Conservation (phyloP, 2,797 vertebrate genomes). For the Echiichthys vipera region DNA sequence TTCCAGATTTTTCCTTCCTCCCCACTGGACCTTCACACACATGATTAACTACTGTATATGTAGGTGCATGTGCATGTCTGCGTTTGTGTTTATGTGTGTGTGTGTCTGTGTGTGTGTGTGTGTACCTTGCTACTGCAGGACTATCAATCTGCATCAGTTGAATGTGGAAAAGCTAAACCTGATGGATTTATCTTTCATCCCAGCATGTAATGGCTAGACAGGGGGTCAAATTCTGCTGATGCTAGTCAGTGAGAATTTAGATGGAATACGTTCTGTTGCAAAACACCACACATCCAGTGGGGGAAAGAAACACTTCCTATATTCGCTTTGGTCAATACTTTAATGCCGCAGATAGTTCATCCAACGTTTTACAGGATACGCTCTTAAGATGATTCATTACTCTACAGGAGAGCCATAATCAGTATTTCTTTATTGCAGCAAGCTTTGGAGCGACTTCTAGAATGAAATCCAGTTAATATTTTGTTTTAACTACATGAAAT, state of each 20-base stretch:
- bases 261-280: slow-evolving; percentile 24
- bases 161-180: slow-evolving; percentile 63
- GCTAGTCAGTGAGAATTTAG: slow-evolving; percentile 21
- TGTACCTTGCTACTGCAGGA: slow-evolving; percentile 36
- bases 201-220: slow-evolving; percentile 29
- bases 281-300: slow-evolving; percentile 42
- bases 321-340: slow-evolving; percentile 11
- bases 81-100: slow-evolving; percentile 29
- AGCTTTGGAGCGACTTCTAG: background rate
- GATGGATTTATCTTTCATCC: slow-evolving; percentile 64
- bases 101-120: slow-evolving; percentile 1
- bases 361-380: background rate
- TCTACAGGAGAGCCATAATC: background rate
- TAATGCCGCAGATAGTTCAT: slow-evolving; percentile 17
- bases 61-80: background rate
- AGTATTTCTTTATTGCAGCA: background rate
- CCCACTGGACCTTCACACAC: slow-evolving; percentile 68
- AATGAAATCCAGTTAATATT: slow-evolving; percentile 1
- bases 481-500: background rate
- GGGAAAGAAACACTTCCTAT: slow-evolving; percentile 32
- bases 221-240: slow-evolving; percentile 58
- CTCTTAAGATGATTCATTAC: slow-evolving; percentile 1
- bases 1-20: slow-evolving; percentile 75
- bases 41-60: slow-evolving; percentile 67
- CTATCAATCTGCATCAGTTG: slow-evolving; percentile 74